Conservation (phyloP, 2,888 invertebrate genomes). For the Drosophila setosimentum region DNA sequence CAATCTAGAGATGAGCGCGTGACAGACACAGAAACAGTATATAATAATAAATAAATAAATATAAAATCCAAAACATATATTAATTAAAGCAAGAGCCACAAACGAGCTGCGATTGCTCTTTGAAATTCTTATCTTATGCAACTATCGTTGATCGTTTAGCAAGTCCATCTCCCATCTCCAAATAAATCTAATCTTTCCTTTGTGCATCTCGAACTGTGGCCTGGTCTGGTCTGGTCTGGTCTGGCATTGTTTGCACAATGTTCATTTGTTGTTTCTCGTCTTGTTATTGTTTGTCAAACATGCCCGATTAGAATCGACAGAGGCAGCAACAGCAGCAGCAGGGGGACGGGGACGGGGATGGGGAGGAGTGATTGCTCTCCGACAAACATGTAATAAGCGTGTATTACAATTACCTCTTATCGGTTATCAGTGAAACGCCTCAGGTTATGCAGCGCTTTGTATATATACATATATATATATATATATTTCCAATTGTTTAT, state of each 20-base stretch:
- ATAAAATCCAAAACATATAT: not conserved
- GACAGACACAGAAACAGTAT: not conserved
- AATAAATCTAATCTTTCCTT: conserved; percentile 35
- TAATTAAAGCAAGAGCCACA: too few species aligned
- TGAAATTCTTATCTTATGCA: too few species aligned
- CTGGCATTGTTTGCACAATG: conserved; percentile 47
- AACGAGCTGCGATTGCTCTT: too few species aligned
- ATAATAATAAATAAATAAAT: not conserved
- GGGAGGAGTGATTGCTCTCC: not conserved
- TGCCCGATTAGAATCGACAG: conserved; percentile 6
- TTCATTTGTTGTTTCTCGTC: conserved; percentile 33
- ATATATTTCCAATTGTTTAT: conserved; percentile 11
- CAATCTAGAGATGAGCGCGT: conserved; percentile 33
- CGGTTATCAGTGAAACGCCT: conserved; percentile 58
- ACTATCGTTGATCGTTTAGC: conserved; percentile 1
- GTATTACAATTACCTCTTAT: conserved; percentile 42
- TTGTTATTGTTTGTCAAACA: conserved; percentile 54
- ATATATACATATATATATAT: not conserved
- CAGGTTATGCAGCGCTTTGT: conserved; percentile 67
- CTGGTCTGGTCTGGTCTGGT: not conserved
- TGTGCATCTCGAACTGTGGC: conserved; percentile 34
- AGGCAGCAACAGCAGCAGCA: not conserved
- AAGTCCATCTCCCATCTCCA: conserved; percentile 27
- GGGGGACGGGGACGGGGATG: not conserved
- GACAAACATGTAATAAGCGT: conserved; percentile 21